Base-by-base conservation (phyloP, 2,888 invertebrate genomes). In the Epsilonema sp. region DNA sequence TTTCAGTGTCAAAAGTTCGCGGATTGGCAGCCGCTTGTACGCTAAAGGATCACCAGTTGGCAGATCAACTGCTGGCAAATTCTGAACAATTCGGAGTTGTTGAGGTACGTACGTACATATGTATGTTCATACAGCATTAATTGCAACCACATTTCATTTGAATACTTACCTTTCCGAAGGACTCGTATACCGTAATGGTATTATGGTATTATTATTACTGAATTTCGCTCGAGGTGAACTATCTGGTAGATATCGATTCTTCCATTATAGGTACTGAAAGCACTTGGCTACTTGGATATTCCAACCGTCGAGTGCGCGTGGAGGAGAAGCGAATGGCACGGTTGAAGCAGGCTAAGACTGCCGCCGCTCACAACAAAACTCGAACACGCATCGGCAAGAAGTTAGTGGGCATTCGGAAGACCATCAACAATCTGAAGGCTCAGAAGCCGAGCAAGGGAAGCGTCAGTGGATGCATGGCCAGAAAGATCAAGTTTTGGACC, bases 391-490 rank as follows among this genome's bases (percentile, higher is more conserved):
- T 48, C 4, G 48, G 48, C 2, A n/a, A n/a, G 3, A 8, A 21
- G n/a, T 26, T 45, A 21, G 44, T 41, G 8, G 36, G 19, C 3
- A 5, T 31, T 26, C 39, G 41, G 40, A 46, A 46, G 42, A 13
- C 2, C 39, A 39, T 39, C 21, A 11, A 39, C 39, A 39, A 39
- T 39, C 21, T 19, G 16, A 39, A 39, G 8, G n/a, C 5, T 11
- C 5, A 20, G 16, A 39, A 39, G 39, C 39, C 39, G 39, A 8
- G 8, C 8, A 5, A 16, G 5, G 65, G 66, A 1, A 61, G 64
- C 20, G 63, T 63, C 3, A 65, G 62, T 53, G 63, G 65, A 5
- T 60, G 65, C 11, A 51, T 65, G 1, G 60, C 60, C 47, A 62
- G 61, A 39, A 59, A 61, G 37, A 54, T 67, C 2, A 47, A 56